phyloP scores from a whole-genome alignment of 1,140 invertebrate species.

The Bombus impatiens region DNA sequence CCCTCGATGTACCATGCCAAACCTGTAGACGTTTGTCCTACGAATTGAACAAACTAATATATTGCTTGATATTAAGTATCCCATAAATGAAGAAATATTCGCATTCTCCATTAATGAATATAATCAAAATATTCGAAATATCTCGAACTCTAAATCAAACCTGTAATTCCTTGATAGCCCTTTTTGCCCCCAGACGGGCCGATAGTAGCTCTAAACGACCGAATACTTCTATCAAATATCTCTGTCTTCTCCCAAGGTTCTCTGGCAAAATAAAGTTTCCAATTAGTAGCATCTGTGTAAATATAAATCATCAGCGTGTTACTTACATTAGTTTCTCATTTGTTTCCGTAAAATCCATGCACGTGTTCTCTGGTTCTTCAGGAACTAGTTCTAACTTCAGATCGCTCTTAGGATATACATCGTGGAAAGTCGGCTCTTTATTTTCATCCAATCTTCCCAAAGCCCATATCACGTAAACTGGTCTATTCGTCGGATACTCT shows the following conservation, averaged over 20 bases:
- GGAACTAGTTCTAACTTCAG: slow-evolving; percentile 87
- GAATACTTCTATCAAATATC: slow-evolving; percentile 90
- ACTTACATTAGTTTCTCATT: slow-evolving; percentile 73
- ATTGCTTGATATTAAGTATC: no score
- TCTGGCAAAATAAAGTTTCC: slow-evolving; percentile 56
- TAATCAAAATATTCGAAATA: no score
- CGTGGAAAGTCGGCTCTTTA: slow-evolving; percentile 92
- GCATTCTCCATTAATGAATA: no score
- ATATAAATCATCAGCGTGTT: not conserved
- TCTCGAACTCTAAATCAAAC: slow-evolving; percentile 72
- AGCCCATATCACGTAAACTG: slow-evolving; percentile 91
- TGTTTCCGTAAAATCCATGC: slow-evolving; percentile 86
- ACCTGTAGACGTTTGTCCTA: slow-evolving; percentile 84
- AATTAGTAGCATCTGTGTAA: not conserved
- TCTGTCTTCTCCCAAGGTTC: slow-evolving; percentile 89
- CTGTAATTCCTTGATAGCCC: slow-evolving; percentile 90
- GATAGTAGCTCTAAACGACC: slow-evolving; percentile 89
- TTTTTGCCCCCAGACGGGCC: slow-evolving; percentile 90
- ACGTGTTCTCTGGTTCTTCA: slow-evolving; percentile 86
- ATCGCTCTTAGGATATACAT: slow-evolving; percentile 89
- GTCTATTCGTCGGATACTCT: slow-evolving; percentile 86
- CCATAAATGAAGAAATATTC: no score
- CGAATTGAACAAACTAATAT: slow-evolving; percentile 22
- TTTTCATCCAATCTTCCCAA: slow-evolving; percentile 90
- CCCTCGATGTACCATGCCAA: slow-evolving; percentile 95